Base-by-base conservation (phyloP, 1,140 invertebrate species). In the Drosophila ercepeae region DNA sequence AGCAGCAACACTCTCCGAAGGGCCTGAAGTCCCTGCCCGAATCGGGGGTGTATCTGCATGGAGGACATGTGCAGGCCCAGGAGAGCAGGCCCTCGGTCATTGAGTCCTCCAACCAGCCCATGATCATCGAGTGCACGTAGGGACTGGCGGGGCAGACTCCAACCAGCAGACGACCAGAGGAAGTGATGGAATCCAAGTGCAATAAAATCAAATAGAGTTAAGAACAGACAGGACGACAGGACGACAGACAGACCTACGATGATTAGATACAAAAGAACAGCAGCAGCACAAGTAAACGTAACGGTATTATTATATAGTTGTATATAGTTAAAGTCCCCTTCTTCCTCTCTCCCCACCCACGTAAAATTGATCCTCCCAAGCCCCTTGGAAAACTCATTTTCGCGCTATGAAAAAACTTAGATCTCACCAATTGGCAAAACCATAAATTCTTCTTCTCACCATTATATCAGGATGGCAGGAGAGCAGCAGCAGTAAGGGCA, bases 71-170 rank as follows among this genome's bases (percentile, higher is more conserved):
- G 19, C 93, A 93, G 68, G 73, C 93, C 29, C 94, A 94, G 65
- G 95, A 96, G 81, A 94, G 94, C 25, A 92, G 96, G 32, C 95
- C 95, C 27, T 96, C 94, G 77, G 96, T 96, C 49, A 97, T 97
- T 91, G 96, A 97, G 92, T 96, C 95, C 36, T 96, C 82, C 77
- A 96, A 94, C 72, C 96, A 96, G 90, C 96, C 95, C 23, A 95
- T 96, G 92, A 96, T 97, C 75, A 97, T 97, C 77, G 96, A 97
- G 92, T 97, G 96, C 92, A 97, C 96, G 92, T 97, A 96, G 59
- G 70, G 9, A 32, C 9, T 32, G 29, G 29, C 29, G 0, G 3
- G 29, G 9, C 9, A 32, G 29, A 32, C 29, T 32, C 29, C 9
- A 9, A 32, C 3, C 11, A 53, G 53, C n/a, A 48, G 55, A 29